phyloP scores from a whole-genome alignment of 2,113 vertebrate genomes.

The Parus major region DNA sequence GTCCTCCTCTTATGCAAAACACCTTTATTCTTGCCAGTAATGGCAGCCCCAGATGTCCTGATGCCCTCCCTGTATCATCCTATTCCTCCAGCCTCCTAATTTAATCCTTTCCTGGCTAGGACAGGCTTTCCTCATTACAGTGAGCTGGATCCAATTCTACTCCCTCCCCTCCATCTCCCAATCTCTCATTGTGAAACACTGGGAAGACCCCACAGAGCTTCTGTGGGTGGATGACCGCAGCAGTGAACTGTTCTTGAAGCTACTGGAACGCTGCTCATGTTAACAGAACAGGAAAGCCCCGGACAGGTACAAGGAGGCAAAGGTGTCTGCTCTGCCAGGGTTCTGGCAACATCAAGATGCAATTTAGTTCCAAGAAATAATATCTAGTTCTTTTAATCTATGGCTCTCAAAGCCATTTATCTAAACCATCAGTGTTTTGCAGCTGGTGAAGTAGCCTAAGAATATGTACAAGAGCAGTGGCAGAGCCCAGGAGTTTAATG shows the following conservation, averaged over 20 bases:
- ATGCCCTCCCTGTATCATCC: neutral
- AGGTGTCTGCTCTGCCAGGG: neutral
- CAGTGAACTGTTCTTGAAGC: neutral
- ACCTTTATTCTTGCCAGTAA: conserved; percentile 30
- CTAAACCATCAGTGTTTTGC: neutral
- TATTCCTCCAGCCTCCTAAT: conserved; percentile 40
- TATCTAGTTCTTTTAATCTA: neutral
- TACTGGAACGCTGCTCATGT: neutral
- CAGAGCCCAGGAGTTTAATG: neutral
- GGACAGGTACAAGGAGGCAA: conserved; percentile 8
- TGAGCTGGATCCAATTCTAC: conserved; percentile 38
- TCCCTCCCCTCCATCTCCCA: neutral
- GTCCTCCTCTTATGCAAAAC: conserved; percentile 22
- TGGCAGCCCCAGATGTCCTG: conserved; percentile 33
- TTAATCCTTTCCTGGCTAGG: conserved; percentile 35
- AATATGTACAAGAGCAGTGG: neutral
- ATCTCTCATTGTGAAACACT: neutral
- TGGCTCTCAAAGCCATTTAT: neutral
- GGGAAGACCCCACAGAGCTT: neutral
- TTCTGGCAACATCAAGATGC: neutral
- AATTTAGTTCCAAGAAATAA: neutral
- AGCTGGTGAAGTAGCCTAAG: neutral
- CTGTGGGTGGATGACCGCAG: conserved; percentile 6
- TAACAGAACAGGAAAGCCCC: neutral
- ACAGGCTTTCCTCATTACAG: conserved; percentile 50